Evolutionary conservation across 2,113 vertebrate genomes (phyloP).

Genomic region (Grantiella picta): DNA sequence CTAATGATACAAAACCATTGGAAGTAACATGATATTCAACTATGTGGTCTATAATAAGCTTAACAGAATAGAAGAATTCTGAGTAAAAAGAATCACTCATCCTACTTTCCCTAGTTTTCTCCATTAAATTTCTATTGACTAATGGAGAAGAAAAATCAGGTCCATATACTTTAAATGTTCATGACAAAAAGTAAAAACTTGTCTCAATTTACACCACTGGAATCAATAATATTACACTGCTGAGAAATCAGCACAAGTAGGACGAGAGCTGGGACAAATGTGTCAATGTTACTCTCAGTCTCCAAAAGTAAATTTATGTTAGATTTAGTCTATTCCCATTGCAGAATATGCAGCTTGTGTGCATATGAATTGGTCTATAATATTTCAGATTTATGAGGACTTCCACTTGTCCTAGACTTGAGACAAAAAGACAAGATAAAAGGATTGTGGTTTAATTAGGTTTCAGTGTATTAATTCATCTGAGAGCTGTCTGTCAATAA

Average conservation of each 20-base stretch:
- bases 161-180: background rate
- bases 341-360: background rate
- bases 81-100: background rate
- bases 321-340: background rate
- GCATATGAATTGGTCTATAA: slow-evolving; percentile 9
- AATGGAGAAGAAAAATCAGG: background rate
- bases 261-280: background rate
- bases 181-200: background rate
- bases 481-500: background rate
- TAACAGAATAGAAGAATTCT: background rate
- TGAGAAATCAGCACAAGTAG: background rate
- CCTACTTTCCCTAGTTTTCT: background rate
- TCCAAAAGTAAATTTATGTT: background rate
- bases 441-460: slow-evolving; percentile 11
- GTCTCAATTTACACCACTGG: background rate
- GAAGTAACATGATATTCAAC: background rate
- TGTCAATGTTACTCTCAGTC: background rate
- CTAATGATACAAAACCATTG: background rate
- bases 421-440: slow-evolving; percentile 10
- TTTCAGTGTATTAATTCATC: background rate
- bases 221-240: background rate
- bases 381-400: slow-evolving; percentile 10
- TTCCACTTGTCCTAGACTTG: background rate
- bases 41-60: background rate
- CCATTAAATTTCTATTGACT: background rate